Percentiles rank a stretch among this genome's conserved stretches.
Conservation (phyloP, 1,140 invertebrate species). For the Dermatophagoides farinae region DNA sequence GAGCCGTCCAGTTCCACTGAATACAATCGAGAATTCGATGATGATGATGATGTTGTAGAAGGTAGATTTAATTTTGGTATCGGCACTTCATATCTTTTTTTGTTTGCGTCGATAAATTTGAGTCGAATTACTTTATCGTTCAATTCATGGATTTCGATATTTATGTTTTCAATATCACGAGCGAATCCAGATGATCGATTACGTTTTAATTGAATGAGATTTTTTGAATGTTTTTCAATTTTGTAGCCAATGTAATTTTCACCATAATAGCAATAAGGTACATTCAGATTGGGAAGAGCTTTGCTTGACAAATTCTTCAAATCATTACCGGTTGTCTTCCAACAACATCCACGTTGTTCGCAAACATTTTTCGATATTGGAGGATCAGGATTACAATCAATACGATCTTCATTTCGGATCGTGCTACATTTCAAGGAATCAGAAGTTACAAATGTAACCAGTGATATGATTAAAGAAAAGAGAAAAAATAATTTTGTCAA, state of each 20-base stretch:
- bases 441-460: too few relatives aligned
- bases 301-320: not conserved
- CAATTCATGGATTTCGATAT: slow-evolving; percentile 40
- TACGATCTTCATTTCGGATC: slow-evolving; percentile 2
- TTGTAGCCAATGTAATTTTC: slow-evolving; percentile 18
- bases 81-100: slow-evolving; percentile 23
- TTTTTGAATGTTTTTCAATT: not conserved
- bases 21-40: too few relatives aligned
- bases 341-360: slow-evolving; percentile 27
- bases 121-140: slow-evolving; percentile 39
- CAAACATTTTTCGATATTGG: slow-evolving; percentile 23
- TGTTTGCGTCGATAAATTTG: slow-evolving; percentile 33
- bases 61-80: slow-evolving; percentile 21
- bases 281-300: slow-evolving; percentile 5
- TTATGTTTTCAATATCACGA: slow-evolving; percentile 36
- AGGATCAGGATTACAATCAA: slow-evolving; percentile 29
- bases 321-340: slow-evolving; percentile 17
- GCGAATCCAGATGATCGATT: slow-evolving; percentile 38
- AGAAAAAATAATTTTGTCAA: too few relatives aligned
- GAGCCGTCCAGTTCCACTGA: not conserved
- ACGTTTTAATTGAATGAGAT: slow-evolving; percentile 33
- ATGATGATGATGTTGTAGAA: not conserved
- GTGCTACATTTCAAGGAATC: too few relatives aligned
- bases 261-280: slow-evolving; percentile 19
- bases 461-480: too few relatives aligned